Evolutionary conservation across 2,113 vertebrate genomes (phyloP), one percentile per base, ranked within the genome.

Genomic region (Cephalophus harveyi): DNA sequence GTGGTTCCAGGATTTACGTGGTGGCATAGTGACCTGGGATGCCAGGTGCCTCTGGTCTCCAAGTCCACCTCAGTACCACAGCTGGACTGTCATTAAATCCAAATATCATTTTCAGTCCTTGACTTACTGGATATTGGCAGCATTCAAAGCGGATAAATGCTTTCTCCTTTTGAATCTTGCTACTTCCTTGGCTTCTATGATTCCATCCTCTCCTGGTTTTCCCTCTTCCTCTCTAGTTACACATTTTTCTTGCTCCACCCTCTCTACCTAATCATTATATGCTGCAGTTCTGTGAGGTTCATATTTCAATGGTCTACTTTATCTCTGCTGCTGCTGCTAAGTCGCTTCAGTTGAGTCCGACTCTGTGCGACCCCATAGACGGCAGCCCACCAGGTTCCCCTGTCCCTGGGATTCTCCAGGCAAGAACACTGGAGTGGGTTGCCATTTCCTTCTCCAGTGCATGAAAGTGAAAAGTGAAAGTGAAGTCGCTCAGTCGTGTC

Each of bases 241-340:
- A 81, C 11, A 30, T 2, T 64, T 74, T 82, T 36, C 19, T 62
- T 46, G 23, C 10, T 85, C 60, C 88, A 74, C 25, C 3, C 27
- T 71, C 55, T 94, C 46, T 93, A 74, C 23, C 27, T 82, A 89
- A 94, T 87, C 17, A 93, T n/a, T 84, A 95, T 48, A 13, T 43
- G 21, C 19, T 36, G 1, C 21, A 40, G n/a, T 91, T 88, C n/a
- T 11, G 16, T n/a, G 43, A 92, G 87, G 78, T 71, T 83, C 50
- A 43, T 19, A 50, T 15, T 74, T 89, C n/a, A 82, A 40, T 14
- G 6, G 9, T 52, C 89, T 76, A 54, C 28, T 67, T 50, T 95
- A 28, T 60, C 40, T 55, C 36, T 91, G 57, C 57, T 27, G 57
- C 57, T 55, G 54, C 25, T 59, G 25, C 25, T 59, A 28, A 28